Evolutionary conservation across 2,888 invertebrate genomes (phyloP).

Genomic region (Drosophila atripex): DNA sequence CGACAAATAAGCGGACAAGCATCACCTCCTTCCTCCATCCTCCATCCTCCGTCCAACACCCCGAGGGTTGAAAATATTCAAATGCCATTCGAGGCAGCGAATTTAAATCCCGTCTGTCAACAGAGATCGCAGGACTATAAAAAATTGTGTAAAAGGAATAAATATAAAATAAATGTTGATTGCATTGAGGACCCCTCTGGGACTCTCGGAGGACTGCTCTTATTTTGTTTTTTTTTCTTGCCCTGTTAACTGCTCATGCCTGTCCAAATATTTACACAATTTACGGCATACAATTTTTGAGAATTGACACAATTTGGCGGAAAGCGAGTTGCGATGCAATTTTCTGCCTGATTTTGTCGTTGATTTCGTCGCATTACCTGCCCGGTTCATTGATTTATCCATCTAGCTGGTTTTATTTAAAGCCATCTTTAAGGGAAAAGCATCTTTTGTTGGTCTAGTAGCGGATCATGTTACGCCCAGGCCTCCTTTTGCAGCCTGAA

Average conservation of each 20-base stretch:
- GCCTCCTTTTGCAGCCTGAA: constrained; percentile 71
- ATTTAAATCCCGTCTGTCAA: constrained; percentile 78
- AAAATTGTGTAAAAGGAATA: constrained; percentile 9
- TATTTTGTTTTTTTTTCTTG: not conserved
- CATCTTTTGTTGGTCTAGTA: constrained; percentile 46
- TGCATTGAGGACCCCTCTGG: constrained; percentile 66
- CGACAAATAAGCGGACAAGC: constrained; percentile 18
- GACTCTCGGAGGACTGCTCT: constrained; percentile 43
- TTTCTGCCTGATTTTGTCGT: constrained; percentile 45
- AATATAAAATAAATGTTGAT: constrained; percentile 69
- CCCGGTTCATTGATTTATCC: constrained; percentile 35
- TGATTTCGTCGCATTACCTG: constrained; percentile 21
- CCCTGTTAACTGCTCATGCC: constrained; percentile 30
- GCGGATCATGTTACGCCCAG: constrained; percentile 64
- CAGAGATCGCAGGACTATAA: constrained; percentile 53
- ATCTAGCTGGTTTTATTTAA: constrained; percentile 23
- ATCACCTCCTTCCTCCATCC: constrained; percentile 5
- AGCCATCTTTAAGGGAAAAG: constrained; percentile 38
- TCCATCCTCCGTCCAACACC: not conserved
- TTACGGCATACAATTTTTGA: constrained; percentile 71
- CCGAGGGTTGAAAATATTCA: constrained; percentile 57
- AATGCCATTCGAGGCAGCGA: constrained; percentile 61
- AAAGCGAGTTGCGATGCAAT: constrained; percentile 34
- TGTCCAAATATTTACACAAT: constrained; percentile 78
- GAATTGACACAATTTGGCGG: constrained; percentile 65